These are phyloP conservation scores for Tragelaphus strepsiceros DNA, from an alignment of 2,113 vertebrate species.

Conservation along the genomic window DNA sequence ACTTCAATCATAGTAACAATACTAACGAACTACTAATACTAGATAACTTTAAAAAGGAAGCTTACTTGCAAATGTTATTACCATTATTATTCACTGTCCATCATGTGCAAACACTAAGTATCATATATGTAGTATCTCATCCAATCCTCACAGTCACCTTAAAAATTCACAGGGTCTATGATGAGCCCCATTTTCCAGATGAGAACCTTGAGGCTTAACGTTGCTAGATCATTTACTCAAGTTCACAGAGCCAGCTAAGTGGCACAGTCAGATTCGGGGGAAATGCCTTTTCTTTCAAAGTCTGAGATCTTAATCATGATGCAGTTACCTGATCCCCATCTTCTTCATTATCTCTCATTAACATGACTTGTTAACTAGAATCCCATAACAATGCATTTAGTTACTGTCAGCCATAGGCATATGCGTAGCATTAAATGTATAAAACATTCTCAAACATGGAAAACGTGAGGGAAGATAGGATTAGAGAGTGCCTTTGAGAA, in stretches of 20 bases:
- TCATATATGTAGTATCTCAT: accelerated
- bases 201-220: neutral
- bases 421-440: neutral
- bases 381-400: no score
- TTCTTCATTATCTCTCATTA: neutral
- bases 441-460: neutral
- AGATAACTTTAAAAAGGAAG: neutral
- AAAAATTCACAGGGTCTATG: accelerated
- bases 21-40: no score
- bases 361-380: neutral
- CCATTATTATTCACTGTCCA: accelerated
- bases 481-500: neutral
- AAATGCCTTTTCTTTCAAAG: neutral
- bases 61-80: neutral
- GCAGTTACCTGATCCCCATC: accelerated
- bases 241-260: neutral
- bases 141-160: neutral
- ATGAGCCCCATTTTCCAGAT: neutral
- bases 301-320: neutral
- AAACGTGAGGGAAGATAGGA: neutral
- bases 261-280: neutral
- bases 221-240: neutral
- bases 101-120: accelerated
- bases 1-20: neutral
- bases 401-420: neutral